A percentile compares a stretch with the other conserved stretches of the same genome.
phyloP scores from a whole-genome alignment of 2,797 vertebrate genomes.

The Micromesistius poutassou region DNA sequence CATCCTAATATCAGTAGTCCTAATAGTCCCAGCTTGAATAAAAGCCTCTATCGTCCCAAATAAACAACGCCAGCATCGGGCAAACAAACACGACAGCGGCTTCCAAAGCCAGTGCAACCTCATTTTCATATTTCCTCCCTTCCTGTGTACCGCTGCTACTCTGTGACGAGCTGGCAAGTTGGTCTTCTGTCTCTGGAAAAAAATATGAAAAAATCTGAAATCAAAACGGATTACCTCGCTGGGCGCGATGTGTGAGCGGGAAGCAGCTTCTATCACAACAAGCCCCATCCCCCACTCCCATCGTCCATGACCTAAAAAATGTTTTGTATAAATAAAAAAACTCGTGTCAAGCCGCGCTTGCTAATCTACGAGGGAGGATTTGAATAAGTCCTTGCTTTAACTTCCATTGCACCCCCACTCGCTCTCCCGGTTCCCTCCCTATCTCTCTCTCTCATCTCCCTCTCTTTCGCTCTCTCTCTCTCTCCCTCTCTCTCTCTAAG shows the following conservation, averaged over 20 bases:
- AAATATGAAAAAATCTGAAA: conserved; percentile 56
- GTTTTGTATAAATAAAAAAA: conserved; percentile 51
- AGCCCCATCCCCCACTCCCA: conserved; percentile 12
- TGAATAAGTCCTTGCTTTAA: conserved; percentile 75
- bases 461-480: conserved; percentile 1
- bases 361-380: conserved; percentile 82
- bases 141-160: conserved; percentile 55
- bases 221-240: conserved; percentile 75
- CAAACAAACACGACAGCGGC: conserved; percentile 61
- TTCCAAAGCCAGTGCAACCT: conserved; percentile 52
- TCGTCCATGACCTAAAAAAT: conserved; percentile 21
- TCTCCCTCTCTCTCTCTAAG: conserved; percentile 3
- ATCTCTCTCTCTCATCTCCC: neutral
- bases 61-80: conserved; percentile 65
- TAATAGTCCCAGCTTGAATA: conserved; percentile 51
- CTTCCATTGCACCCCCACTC: conserved; percentile 47
- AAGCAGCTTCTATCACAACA: conserved; percentile 48
- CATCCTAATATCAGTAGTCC: conserved; percentile 63
- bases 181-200: conserved; percentile 55
- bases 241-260: conserved; percentile 64
- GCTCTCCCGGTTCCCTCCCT: conserved; percentile 4
- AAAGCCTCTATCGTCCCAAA: conserved; percentile 57
- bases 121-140: conserved; percentile 71
- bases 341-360: conserved; percentile 72
- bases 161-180: conserved; percentile 58